A percentile compares a stretch with the other conserved stretches of the same genome.
Evolutionary conservation across 2,797 vertebrate genomes (phyloP).

Genomic region (Anabacerthia variegaticeps): DNA sequence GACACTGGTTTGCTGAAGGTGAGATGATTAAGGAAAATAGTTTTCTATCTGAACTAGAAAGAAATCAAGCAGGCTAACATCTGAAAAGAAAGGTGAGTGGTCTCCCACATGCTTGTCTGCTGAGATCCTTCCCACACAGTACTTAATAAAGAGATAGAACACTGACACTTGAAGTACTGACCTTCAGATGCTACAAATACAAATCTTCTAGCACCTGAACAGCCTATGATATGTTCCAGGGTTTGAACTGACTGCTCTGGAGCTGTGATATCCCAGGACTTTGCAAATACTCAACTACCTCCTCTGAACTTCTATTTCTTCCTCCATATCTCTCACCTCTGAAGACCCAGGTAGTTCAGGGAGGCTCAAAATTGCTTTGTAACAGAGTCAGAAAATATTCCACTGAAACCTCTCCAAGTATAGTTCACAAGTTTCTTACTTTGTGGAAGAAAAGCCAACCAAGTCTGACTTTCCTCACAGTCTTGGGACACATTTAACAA

Average conservation of each 20-base stretch:
- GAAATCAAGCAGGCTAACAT: not conserved
- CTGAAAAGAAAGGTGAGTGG: not conserved
- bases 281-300: not conserved
- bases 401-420: not conserved
- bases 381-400: not conserved
- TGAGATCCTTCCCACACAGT: not conserved
- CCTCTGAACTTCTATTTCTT: not conserved
- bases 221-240: not conserved
- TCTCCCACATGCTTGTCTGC: not conserved
- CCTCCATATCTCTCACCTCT: not conserved
- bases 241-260: not conserved
- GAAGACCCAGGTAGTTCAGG: not conserved
- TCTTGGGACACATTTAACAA: not conserved
- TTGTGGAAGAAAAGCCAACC: fast-evolving
- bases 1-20: not conserved
- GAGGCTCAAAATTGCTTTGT: not conserved
- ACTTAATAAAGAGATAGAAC: not conserved
- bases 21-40: not conserved
- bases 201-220: not conserved
- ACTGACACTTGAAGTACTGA: not conserved
- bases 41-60: not conserved
- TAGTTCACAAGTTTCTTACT: not conserved
- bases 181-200: not conserved
- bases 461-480: not conserved
- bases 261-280: not conserved